Base-by-base conservation (phyloP, 1,140 invertebrate genomes). In the Dendroctonus ponderosae region DNA sequence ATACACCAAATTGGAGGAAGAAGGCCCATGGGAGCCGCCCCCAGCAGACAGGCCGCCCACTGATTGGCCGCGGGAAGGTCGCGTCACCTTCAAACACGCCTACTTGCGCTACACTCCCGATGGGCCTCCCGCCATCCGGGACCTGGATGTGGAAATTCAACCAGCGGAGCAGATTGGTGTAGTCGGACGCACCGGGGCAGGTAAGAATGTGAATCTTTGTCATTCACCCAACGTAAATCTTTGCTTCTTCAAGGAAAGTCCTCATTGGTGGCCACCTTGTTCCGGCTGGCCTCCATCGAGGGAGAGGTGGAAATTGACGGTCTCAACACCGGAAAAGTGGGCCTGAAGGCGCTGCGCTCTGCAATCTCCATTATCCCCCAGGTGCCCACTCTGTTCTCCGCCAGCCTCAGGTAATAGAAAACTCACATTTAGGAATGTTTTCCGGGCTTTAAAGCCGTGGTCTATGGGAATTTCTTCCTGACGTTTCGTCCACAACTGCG, bases 21-120 rank as follows among this genome's bases (percentile, higher is more conserved):
- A 92, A 72, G 78, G 81, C 0, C 74, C 76, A 40, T 76, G 76
- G 66, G 75, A 77, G 62, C 70, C 75, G 5, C 50, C 72, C 39
- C 74, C 75, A 5, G 72, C 79, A 54, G 74, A 82, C 68, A 82
- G 84, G 68, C 85, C 88, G 1, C 84, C 86, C 0, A 67, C 79
- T 9, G 79, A 81, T 14, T 93, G 93, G 93, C 93, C 93, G 0
- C 62, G 76, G 0, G 70, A 82, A 12, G 93, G 92, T 4, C 72
- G 79, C 65, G 84, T 96, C 46, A 74, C 77, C n/a, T 91, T 92
- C 62, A 79, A 83, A 56, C 82, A 89, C 57, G 81, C 91, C 0
- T 81, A 68, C n/a, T 72, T 91, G 2, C 77, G 76, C 52, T 91
- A 90, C 70, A 76, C 75, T 37, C 74, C 72, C 9, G 67, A 71